Evolutionary conservation across 2,113 vertebrate genomes (phyloP).

Genomic region (Canis aureus): DNA sequence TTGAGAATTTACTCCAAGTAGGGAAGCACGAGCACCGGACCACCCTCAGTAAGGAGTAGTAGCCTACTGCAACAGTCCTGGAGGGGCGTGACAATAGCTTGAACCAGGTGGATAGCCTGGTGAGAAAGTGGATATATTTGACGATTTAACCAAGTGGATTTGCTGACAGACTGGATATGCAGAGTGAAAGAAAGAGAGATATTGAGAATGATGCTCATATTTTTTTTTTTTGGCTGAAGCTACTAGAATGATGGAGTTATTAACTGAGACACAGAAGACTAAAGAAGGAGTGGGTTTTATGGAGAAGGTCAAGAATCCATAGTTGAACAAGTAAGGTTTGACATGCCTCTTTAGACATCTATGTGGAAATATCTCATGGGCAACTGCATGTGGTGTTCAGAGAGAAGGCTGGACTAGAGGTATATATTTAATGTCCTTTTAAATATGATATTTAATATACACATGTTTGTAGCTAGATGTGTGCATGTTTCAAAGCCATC

Average conservation of each 20-base stretch:
- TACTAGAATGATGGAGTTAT: background rate
- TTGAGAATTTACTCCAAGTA: background rate
- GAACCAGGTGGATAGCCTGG: background rate
- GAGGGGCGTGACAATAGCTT: background rate
- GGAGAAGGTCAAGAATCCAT: background rate
- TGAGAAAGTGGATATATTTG: background rate
- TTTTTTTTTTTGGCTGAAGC: background rate
- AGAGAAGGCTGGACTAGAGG: background rate
- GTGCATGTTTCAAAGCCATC: background rate
- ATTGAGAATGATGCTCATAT: background rate
- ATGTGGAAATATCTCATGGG: background rate
- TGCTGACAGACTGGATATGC: conserved; percentile 27
- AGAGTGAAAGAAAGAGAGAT: background rate
- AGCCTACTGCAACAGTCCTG: background rate
- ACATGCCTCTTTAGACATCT: background rate
- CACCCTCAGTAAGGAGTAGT: background rate
- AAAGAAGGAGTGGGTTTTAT: background rate
- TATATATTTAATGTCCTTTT: background rate
- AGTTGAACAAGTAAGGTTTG: background rate
- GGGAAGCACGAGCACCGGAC: background rate
- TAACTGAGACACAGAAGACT: background rate
- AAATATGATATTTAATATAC: background rate
- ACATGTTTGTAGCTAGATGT: background rate
- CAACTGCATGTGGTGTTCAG: background rate
- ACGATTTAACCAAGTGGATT: background rate